Percentiles rank a stretch among this genome's conserved stretches.
Conservation (phyloP, 1,140 invertebrate genomes). For the Drosophila nasuta region DNA sequence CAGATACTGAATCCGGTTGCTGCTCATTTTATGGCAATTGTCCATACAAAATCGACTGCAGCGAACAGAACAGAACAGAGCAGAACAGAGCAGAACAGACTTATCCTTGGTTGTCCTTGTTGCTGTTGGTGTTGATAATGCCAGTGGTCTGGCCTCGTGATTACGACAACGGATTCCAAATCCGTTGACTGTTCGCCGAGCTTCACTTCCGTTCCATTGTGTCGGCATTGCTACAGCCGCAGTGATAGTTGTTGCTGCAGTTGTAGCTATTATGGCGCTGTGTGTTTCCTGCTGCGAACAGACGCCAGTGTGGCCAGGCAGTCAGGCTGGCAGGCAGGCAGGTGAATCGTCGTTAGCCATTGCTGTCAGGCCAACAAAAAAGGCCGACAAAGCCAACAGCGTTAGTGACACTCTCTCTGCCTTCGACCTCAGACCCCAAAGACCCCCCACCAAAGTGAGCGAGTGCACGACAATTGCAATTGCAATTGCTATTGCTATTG, state of each 20-base stretch:
- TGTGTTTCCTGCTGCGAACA: conserved; percentile 31
- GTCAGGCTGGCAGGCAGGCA: neutral
- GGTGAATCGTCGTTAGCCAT: conserved; percentile 25
- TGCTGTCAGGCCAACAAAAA: conserved; percentile 11
- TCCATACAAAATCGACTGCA: conserved; percentile 22
- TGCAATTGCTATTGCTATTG: conserved; percentile 20
- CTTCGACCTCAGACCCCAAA: neutral
- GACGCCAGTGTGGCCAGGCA: neutral
- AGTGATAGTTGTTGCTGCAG: conserved; percentile 31
- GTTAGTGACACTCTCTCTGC: conserved; percentile 33
- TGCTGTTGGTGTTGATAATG: conserved; percentile 23
- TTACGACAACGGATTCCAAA: conserved; percentile 30
- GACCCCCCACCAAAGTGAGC: neutral
- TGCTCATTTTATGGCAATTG: conserved; percentile 34
- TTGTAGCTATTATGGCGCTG: conserved; percentile 46
- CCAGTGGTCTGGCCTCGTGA: conserved; percentile 24
- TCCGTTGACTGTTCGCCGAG: conserved; percentile 35
- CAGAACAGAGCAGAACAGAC: neutral
- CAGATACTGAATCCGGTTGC: neutral
- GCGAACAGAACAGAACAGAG: neutral
- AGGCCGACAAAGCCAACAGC: conserved; percentile 23
- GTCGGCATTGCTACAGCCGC: neutral
- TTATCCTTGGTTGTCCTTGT: conserved; percentile 6
- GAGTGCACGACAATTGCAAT: conserved; percentile 34
- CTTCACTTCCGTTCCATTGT: conserved; percentile 47